These are phyloP conservation scores for Rhyacophila evoluta DNA, from an alignment of 2,888 invertebrate species.

Conservation along the genomic window DNA sequence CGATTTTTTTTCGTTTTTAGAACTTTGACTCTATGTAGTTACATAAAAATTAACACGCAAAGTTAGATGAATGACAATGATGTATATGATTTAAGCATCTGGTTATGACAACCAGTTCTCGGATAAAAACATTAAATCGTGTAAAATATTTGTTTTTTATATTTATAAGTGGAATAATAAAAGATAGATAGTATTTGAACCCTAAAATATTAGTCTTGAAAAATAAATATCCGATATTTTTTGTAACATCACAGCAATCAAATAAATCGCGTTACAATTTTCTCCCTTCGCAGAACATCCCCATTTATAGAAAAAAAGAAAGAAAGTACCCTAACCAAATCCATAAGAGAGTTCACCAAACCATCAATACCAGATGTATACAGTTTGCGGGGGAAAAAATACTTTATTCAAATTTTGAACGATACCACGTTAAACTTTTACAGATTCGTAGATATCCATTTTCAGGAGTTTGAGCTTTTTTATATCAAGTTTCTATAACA, in stretches of 20 bases:
- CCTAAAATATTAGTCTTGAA: too few species aligned
- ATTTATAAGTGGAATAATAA: too few species aligned
- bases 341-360: not conserved
- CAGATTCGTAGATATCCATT: conserved; percentile 8
- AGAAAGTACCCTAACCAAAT: not conserved
- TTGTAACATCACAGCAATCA: not conserved
- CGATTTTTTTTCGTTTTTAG: too few species aligned
- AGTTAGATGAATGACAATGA: too few species aligned
- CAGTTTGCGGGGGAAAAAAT: conserved; percentile 21
- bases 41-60: too few species aligned
- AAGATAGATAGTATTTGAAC: too few species aligned
- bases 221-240: too few species aligned
- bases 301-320: not conserved
- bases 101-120: too few species aligned
- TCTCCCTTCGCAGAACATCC: not conserved
- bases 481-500: not conserved
- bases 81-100: too few species aligned
- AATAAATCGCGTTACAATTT: not conserved
- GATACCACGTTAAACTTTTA: conserved; percentile 13
- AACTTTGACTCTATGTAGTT: too few species aligned
- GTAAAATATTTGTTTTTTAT: too few species aligned
- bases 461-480: not conserved
- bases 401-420: conserved; percentile 20
- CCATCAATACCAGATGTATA: conserved; percentile 19
- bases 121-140: too few species aligned